Base-by-base conservation (phyloP, 64 coral and sea anemone genomes). In the Actinia equina region DNA sequence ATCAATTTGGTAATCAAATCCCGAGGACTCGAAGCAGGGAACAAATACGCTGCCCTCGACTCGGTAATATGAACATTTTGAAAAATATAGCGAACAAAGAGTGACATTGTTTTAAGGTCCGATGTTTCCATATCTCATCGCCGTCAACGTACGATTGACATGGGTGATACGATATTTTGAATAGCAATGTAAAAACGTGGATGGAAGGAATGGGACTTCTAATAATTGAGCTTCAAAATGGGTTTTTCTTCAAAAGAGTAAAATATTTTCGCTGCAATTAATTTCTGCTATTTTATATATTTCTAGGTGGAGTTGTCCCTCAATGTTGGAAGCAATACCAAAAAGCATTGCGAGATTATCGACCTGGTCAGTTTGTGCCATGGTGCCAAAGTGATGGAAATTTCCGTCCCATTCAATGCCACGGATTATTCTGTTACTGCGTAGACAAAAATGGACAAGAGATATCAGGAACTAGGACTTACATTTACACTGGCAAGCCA, bases 381-480 rank as follows among this genome's bases (percentile, higher is more conserved):
- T 89, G 93, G 89, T 95, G 93, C 23, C 89, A 85, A 17, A 27
- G 57, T 43, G 87, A 95, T 59, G 93, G 93, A 51, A 61, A 88
- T 80, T 95, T 77, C 86, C 84, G 87, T 55, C 70, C 70, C 11
- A 60, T 95, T 2, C 93, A 95, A 43, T 95, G 93, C 71, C 84
- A 92, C 59, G 79, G 83, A 41, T 82, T 82, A 14, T 91, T 88
- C 44, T 95, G 89, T 64, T 95, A 88, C 82, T 95, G 93, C 76
- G 93, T 95, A 7, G 79, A 95, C 71, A 85, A 14, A 49, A n/a
- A 89, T 83, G 93, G 93, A 85, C 81, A 82, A 60, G 89, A 95
- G 83, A 83, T 91, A 71, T 62, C 54, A 26, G 77, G 87, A 13
- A 95, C 93, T n/a, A 88, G 86, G 71, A 95, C 90, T 41, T 91